Conservation (phyloP, 2,797 vertebrate species). For the Smutsia gigantea region DNA sequence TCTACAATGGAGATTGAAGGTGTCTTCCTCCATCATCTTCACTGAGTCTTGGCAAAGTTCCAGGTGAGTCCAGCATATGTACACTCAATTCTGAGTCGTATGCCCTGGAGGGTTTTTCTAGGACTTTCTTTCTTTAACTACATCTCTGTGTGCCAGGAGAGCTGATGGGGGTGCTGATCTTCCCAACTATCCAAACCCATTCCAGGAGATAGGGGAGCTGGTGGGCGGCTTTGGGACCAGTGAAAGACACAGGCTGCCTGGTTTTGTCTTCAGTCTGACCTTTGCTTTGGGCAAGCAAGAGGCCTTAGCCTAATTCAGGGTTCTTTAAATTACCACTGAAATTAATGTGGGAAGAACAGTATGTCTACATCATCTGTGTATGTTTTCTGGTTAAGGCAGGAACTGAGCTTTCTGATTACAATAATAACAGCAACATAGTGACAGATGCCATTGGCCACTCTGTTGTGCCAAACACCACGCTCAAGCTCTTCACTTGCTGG, state of each 20-base stretch:
- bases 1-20: neutral
- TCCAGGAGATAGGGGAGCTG: neutral
- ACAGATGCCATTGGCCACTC: neutral
- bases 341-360: neutral
- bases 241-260: neutral
- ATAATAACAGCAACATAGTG: neutral
- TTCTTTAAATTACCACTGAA: neutral
- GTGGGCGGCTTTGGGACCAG: neutral
- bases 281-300: neutral
- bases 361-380: neutral
- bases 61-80: neutral
- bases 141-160: neutral
- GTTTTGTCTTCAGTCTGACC: neutral
- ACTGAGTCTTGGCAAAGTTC: neutral
- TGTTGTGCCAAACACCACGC: neutral
- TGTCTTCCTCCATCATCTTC: neutral
- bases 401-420: neutral
- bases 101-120: neutral
- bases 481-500: neutral
- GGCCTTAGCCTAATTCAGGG: neutral
- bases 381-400: neutral
- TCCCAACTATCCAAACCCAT: too few relatives aligned
- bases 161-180: neutral
- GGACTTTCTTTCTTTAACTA: neutral
- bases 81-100: neutral